Base-by-base conservation (phyloP, 2,113 vertebrate genomes). In the Nettapus auritus region DNA sequence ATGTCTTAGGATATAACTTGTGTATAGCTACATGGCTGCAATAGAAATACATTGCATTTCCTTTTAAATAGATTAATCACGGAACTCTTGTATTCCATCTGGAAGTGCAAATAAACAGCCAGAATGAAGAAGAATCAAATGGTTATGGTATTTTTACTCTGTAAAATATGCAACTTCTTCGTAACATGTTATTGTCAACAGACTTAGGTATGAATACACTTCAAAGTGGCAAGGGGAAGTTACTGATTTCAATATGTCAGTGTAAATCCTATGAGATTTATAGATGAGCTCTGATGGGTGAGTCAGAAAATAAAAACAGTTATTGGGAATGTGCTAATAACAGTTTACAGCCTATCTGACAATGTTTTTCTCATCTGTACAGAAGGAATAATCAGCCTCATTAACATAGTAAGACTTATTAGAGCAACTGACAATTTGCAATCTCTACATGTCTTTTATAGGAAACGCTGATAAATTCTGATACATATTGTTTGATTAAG, bases 341-440 rank as follows among this genome's bases (percentile, higher is more conserved):
- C 71, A 66, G 73, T 53, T 77, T 80, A 52, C 38, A 77, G 63
- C 75, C 73, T 75, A 9, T 71, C 23, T 78, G 84, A 79, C 55
- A 84, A 89, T 92, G 88, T 46, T 82, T 23, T 77, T 20, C 89
- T 91, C 59, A 56, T 94, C 85, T 93, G 57, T 64, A 57, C 77
- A 80, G 82, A 77, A 64, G 67, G 91, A 94, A 96, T 91, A 82
- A 96, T 97, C 90, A 91, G 46, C 66, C 69, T 68, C 82, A 55
- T 95, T 92, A 79, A 73, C 31, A 82, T 46, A 68, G 53, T 78
- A n/a, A 81, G 85, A 89, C 91, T 96, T 77, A 50, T 91, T 66
- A 82, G 85, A 56, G 63, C 82, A 82, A 50, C 87, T 64, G 69
- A 94, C 70, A 69, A 88, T 60, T 52, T 86, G 85, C 64, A 74